Percentiles rank a stretch among this genome's conserved stretches.
These are phyloP conservation scores for Genyomyrus donnyi DNA, from an alignment of 2,113 vertebrate genomes.

Conservation along the genomic window DNA sequence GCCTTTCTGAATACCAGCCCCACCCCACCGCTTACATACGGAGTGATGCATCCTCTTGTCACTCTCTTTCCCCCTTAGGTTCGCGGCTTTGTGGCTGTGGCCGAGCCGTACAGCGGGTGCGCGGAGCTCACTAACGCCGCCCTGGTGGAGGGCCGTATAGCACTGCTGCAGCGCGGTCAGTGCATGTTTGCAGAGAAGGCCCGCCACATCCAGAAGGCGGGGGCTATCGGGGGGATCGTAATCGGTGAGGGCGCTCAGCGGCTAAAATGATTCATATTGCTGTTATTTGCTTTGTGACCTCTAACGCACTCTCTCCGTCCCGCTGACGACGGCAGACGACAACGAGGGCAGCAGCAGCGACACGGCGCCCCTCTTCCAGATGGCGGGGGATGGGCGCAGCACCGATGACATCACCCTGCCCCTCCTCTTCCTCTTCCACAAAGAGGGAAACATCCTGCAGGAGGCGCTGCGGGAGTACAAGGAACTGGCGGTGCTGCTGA, in stretches of 20 bases:
- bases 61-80: conserved; percentile 56
- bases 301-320: not conserved
- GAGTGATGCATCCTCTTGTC: not conserved
- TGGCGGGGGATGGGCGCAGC: conserved; percentile 91
- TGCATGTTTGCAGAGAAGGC: conserved; percentile 99
- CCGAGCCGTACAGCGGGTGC: conserved; percentile 91
- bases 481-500: conserved; percentile 91
- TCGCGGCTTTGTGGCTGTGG: conserved; percentile 81
- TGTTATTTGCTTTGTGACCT: not conserved
- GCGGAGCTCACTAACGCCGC: conserved; percentile 80
- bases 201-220: conserved; percentile 86
- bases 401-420: conserved; percentile 88
- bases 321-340: conserved; percentile 69
- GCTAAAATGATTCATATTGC: not conserved
- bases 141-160: conserved; percentile 81
- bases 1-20: not conserved
- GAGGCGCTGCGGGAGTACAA: conserved; percentile 83
- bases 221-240: conserved; percentile 92
- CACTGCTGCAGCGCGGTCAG: conserved; percentile 88
- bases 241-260: conserved; percentile 69
- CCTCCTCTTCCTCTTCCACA: conserved; percentile 94
- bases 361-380: conserved; percentile 96
- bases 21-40: not conserved
- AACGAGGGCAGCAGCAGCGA: conserved; percentile 98
- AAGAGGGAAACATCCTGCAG: conserved; percentile 90